These are phyloP conservation scores for Panonychus citri DNA, from an alignment of 1,140 invertebrate genomes.

Conservation along the genomic window DNA sequence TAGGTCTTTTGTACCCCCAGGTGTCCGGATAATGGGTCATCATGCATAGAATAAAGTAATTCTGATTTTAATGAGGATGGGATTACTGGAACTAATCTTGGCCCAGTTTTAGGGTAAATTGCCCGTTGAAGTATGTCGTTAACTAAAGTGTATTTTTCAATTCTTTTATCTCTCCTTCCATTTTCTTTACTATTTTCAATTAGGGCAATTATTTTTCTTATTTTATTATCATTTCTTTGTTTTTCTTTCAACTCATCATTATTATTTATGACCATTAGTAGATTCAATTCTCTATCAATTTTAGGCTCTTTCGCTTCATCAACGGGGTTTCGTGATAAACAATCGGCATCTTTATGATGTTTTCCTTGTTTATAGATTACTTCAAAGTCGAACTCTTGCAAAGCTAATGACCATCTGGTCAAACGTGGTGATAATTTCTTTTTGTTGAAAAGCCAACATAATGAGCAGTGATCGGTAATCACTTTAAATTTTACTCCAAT, in stretches of 20 bases:
- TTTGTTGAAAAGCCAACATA: constrained; percentile 24
- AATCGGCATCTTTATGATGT: constrained; percentile 7
- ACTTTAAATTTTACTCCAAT: constrained; percentile 27
- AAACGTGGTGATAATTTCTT: constrained; percentile 22
- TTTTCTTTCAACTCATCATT: constrained; percentile 23
- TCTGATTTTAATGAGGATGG: neutral
- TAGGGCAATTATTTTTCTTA: neutral
- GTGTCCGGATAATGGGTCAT: constrained; percentile 11
- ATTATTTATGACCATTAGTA: constrained; percentile 13
- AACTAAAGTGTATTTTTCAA: neutral
- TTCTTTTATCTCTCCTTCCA: neutral
- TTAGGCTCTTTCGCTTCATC: neutral
- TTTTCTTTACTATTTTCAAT: too few relatives aligned
- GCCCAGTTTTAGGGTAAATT: neutral
- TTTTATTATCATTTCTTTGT: constrained; percentile 15
- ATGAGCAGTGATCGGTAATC: constrained; percentile 27
- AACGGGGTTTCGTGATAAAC: constrained; percentile 3
- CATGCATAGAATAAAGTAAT: constrained; percentile 8
- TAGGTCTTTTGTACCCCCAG: constrained; percentile 13
- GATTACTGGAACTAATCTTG: neutral
- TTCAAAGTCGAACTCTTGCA: constrained; percentile 12
- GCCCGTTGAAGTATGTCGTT: neutral
- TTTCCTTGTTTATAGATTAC: constrained; percentile 9
- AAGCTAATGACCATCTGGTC: constrained; percentile 11
- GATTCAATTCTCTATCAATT: neutral